These are phyloP conservation scores for Seira musarum DNA, from an alignment of 2,888 invertebrate species.

Conservation along the genomic window DNA sequence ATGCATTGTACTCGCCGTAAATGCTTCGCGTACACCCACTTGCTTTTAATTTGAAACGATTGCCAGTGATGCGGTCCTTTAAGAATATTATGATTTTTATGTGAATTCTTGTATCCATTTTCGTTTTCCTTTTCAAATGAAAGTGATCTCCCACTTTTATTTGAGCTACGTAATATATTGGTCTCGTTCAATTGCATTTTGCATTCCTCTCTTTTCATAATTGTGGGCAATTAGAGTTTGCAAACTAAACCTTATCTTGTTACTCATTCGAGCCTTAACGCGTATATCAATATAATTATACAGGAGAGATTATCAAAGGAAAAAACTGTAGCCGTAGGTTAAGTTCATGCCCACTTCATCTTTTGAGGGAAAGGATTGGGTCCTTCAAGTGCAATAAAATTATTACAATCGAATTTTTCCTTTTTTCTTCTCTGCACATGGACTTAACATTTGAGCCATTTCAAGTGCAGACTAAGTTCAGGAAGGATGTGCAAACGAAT, in stretches of 20 bases:
- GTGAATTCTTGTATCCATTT: conserved; percentile 29
- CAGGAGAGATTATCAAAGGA: background rate
- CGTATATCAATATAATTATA: background rate
- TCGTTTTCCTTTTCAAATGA: conserved; percentile 63
- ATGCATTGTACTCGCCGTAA: background rate
- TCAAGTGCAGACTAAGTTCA: conserved; percentile 49
- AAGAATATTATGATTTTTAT: background rate
- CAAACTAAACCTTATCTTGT: background rate
- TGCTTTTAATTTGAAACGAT: conserved; percentile 41
- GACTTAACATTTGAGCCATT: conserved; percentile 43
- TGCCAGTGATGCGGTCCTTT: conserved; percentile 28
- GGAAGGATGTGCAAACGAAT: conserved; percentile 50
- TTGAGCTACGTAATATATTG: background rate
- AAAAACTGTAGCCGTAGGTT: conserved; percentile 39
- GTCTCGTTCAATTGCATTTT: background rate
- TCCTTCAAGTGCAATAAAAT: conserved; percentile 31
- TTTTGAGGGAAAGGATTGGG: conserved; percentile 48
- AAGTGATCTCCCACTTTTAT: conserved; percentile 55
- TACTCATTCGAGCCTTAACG: background rate
- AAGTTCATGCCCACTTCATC: conserved; percentile 42
- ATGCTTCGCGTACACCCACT: background rate
- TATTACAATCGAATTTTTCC: conserved; percentile 45
- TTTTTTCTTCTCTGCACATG: conserved; percentile 44
- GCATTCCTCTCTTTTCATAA: background rate
- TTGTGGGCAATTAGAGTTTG: conserved; percentile 1